Evolutionary conservation across 2,797 vertebrate genomes (phyloP).

Genomic region (Rhinogobio ventralis): DNA sequence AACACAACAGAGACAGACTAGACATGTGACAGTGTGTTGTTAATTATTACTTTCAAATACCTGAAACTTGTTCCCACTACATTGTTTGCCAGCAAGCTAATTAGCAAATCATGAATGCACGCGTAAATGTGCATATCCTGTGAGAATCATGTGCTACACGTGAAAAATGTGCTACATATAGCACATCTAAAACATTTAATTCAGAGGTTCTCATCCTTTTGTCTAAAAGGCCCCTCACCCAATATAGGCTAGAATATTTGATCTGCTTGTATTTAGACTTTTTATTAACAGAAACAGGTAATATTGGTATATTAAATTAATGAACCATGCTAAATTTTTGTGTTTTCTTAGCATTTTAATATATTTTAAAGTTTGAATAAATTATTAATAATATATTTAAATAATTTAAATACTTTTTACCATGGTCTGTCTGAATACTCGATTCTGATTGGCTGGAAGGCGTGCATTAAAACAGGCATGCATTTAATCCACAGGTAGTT

Average conservation of each 20-base stretch:
- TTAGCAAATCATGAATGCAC: not conserved
- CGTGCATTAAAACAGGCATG: too few species aligned
- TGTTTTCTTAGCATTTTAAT: too few species aligned
- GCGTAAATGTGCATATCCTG: not conserved
- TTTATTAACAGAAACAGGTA: not conserved
- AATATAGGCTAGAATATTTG: not conserved
- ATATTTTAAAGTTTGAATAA: too few species aligned
- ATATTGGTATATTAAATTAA: too few species aligned
- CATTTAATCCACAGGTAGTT: too few species aligned
- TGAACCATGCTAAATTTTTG: too few species aligned
- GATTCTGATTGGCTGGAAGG: too few species aligned
- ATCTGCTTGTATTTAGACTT: not conserved
- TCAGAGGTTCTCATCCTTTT: not conserved
- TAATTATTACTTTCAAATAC: not conserved
- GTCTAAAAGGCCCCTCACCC: not conserved
- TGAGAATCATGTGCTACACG: not conserved
- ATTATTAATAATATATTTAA: too few species aligned
- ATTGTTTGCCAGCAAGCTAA: not conserved
- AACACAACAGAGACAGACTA: too few species aligned
- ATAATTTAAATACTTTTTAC: too few species aligned
- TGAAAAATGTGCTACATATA: not conserved
- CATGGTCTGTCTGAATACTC: too few species aligned
- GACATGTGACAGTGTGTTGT: too few species aligned
- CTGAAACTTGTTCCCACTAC: not conserved
- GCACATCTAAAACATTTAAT: not conserved